Conservation (phyloP, 1,140 invertebrate species). For the Penaeus vannamei region DNA sequence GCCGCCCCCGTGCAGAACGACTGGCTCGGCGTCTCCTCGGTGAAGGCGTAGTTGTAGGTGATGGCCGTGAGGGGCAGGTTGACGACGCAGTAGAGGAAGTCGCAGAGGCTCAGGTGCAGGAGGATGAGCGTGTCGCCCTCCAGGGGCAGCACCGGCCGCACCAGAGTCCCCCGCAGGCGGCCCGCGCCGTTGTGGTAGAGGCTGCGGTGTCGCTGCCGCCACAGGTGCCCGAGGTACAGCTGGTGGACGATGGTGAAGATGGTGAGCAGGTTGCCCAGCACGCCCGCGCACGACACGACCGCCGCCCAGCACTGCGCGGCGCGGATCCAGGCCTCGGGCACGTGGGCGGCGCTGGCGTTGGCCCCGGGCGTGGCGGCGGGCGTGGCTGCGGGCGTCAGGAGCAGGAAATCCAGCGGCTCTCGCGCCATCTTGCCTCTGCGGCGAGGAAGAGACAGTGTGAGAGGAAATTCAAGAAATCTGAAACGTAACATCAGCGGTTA, state of each 20-base stretch:
- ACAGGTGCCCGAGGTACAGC: slow-evolving; percentile 14
- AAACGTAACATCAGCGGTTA: too few relatives aligned
- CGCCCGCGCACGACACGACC: slow-evolving; percentile 35
- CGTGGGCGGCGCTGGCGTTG: too few relatives aligned
- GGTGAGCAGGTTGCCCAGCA: slow-evolving; percentile 39
- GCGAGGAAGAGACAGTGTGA: too few relatives aligned
- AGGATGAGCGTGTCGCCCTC: slow-evolving; percentile 35
- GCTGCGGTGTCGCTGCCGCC: background rate
- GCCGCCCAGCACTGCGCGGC: slow-evolving; percentile 52
- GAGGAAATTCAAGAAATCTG: too few relatives aligned
- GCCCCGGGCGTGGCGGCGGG: too few relatives aligned
- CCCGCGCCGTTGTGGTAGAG: background rate
- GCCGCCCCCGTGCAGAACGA: slow-evolving; percentile 17
- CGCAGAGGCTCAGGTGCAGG: slow-evolving; percentile 49
- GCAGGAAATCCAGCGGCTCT: too few relatives aligned
- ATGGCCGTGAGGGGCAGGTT: slow-evolving; percentile 41
- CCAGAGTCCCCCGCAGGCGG: background rate
- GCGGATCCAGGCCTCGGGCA: slow-evolving; percentile 31
- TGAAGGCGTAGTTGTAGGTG: slow-evolving; percentile 39
- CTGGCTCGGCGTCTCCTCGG: background rate
- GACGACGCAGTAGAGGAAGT: slow-evolving; percentile 47
- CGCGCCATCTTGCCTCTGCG: too few relatives aligned
- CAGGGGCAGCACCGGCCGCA: slow-evolving; percentile 18
- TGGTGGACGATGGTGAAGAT: slow-evolving; percentile 42
- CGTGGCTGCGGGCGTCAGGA: too few relatives aligned